These are phyloP conservation scores for Brenthis hecate DNA, from an alignment of 2,888 invertebrate genomes.

Conservation along the genomic window DNA sequence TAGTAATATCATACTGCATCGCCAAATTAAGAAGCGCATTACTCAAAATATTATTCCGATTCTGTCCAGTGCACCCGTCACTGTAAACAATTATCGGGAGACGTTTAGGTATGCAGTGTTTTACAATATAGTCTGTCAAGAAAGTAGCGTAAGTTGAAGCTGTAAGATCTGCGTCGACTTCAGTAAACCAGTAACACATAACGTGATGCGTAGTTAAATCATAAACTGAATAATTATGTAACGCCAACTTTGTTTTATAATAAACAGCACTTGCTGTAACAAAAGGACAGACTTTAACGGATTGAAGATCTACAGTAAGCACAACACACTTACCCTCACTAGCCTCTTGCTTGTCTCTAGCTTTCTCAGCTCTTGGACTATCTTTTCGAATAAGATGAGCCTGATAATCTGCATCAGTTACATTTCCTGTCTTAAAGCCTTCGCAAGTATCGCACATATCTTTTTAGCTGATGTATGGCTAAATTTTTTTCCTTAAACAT, in stretches of 20 bases:
- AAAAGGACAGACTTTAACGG: background rate
- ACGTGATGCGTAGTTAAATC: constrained; percentile 1
- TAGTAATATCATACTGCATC: constrained; percentile 25
- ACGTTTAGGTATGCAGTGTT: constrained; percentile 1
- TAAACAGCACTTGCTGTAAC: constrained; percentile 4
- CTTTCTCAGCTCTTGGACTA: too few relatives aligned
- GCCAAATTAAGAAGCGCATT: constrained; percentile 21
- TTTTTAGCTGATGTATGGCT: too few relatives aligned
- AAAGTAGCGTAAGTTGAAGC: background rate
- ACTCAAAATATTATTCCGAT: constrained; percentile 13
- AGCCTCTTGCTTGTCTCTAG: too few relatives aligned
- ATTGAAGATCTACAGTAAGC: background rate
- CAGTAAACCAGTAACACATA: constrained; percentile 1
- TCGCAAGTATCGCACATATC: background rate
- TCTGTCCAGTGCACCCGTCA: constrained; percentile 7
- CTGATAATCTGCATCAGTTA: background rate
- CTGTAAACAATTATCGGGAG: constrained; percentile 2
- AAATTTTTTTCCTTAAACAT: too few relatives aligned
- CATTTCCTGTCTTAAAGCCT: background rate
- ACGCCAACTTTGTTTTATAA: constrained; percentile 6
- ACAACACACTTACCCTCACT: background rate
- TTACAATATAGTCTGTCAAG: background rate
- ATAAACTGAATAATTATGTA: constrained; percentile 4
- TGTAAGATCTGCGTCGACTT: constrained; percentile 4
- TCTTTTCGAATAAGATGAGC: background rate